These are phyloP conservation scores for Amphibalanus amphitrite DNA, from an alignment of 1,140 invertebrate genomes.

Conservation along the genomic window DNA sequence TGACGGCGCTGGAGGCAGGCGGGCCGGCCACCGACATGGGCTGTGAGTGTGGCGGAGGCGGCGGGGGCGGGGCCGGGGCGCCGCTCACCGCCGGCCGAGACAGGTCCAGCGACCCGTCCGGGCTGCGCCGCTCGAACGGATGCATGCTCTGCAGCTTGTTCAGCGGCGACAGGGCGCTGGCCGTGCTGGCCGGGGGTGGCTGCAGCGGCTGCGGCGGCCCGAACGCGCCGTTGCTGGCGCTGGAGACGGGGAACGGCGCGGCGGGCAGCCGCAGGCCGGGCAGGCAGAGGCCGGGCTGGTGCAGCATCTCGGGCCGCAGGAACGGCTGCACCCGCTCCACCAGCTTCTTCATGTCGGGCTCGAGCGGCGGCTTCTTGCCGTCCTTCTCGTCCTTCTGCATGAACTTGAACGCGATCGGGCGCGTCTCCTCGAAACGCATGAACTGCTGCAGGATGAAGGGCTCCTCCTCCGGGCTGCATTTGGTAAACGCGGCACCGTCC, in stretches of 20 bases:
- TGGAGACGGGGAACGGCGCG: slow-evolving; percentile 8
- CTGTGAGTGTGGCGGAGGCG: slow-evolving; percentile 18
- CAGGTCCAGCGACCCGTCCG: slow-evolving; percentile 25
- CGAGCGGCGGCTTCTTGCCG: slow-evolving; percentile 24
- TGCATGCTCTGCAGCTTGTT: slow-evolving; percentile 86
- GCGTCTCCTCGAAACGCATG: slow-evolving; percentile 62
- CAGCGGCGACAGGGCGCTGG: slow-evolving; percentile 41
- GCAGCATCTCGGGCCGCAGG: slow-evolving; percentile 14
- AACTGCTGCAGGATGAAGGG: slow-evolving; percentile 70
- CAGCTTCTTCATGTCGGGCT: slow-evolving; percentile 39
- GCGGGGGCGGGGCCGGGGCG: slow-evolving; percentile 41
- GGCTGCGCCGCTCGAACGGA: slow-evolving; percentile 51
- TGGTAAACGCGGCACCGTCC: slow-evolving; percentile 51
- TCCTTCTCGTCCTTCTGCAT: slow-evolving; percentile 40
- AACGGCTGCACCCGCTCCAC: slow-evolving; percentile 27
- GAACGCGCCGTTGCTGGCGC: neutral
- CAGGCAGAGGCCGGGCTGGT: slow-evolving; percentile 14
- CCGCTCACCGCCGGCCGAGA: slow-evolving; percentile 22
- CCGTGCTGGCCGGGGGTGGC: neutral
- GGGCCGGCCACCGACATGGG: neutral
- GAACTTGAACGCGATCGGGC: slow-evolving; percentile 59
- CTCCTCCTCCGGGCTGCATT: slow-evolving; percentile 66
- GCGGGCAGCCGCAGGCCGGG: slow-evolving; percentile 13
- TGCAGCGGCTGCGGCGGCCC: too few relatives aligned
- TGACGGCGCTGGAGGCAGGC: slow-evolving; percentile 26